These are phyloP conservation scores for Pandemis corylana DNA, from an alignment of 2,888 invertebrate genomes.

Conservation along the genomic window DNA sequence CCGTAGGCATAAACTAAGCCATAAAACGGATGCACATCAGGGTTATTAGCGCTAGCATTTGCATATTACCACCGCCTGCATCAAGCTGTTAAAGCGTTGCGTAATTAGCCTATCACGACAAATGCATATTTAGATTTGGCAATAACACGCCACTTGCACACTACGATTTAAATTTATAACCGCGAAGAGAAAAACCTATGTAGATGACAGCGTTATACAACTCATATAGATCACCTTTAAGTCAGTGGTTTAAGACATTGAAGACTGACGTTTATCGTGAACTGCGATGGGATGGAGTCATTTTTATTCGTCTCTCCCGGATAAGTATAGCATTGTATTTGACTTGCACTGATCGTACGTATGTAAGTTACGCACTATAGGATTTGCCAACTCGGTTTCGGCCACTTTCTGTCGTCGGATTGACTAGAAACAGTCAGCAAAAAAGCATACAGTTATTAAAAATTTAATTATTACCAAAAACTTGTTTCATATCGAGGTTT, in stretches of 20 bases:
- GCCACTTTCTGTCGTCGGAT: too few species aligned
- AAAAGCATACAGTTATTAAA: too few species aligned
- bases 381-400: too few species aligned
- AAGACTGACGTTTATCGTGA: neutral
- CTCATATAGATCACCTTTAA: neutral
- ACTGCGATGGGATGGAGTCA: too few species aligned
- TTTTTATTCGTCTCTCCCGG: too few species aligned
- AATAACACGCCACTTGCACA: constrained; percentile 21
- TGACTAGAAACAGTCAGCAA: too few species aligned
- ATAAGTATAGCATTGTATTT: too few species aligned
- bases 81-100: constrained; percentile 48
- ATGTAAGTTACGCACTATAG: too few species aligned
- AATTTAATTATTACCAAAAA: too few species aligned
- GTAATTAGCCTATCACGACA: constrained; percentile 51
- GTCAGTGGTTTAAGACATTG: neutral
- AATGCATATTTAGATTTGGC: constrained; percentile 33
- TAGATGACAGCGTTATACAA: neutral
- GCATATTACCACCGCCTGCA: constrained; percentile 53
- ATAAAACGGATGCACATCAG: constrained; percentile 35
- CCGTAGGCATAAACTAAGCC: constrained; percentile 21
- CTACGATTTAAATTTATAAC: neutral
- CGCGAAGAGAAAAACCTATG: neutral
- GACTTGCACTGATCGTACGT: too few species aligned
- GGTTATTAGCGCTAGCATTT: constrained; percentile 62
- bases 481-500: too few species aligned